phyloP scores from a whole-genome alignment of 2,888 invertebrate genomes.

The Melangyna quadrimaculata region DNA sequence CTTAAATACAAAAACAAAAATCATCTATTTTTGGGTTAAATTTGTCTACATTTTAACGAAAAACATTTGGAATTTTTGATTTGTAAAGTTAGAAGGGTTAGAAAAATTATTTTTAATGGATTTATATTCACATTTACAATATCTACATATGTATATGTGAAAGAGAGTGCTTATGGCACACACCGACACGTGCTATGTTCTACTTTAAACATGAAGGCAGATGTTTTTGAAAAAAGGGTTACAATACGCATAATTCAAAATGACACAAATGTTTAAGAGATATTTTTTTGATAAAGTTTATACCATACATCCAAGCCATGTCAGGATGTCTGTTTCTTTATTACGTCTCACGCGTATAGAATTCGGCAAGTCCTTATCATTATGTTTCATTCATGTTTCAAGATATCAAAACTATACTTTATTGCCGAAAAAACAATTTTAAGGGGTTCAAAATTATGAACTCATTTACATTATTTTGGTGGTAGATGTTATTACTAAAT shows the following conservation, averaged over 20 bases:
- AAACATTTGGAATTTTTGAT: slow-evolving; percentile 74
- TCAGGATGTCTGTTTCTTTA: slow-evolving; percentile 17
- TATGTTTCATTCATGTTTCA: slow-evolving; percentile 43
- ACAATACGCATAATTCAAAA: slow-evolving; percentile 14
- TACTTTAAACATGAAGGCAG: slow-evolving; percentile 60
- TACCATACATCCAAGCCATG: background rate
- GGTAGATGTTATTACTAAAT: slow-evolving; percentile 34
- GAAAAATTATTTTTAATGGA: slow-evolving; percentile 42
- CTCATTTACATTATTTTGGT: slow-evolving; percentile 45
- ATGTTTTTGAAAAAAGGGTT: slow-evolving; percentile 66
- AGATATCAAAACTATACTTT: background rate
- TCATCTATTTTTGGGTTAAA: slow-evolving; percentile 73
- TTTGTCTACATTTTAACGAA: slow-evolving; percentile 75
- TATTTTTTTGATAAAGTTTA: slow-evolving; percentile 14
- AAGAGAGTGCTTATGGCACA: slow-evolving; percentile 45
- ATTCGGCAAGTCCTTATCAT: slow-evolving; percentile 26
- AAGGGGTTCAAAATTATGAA: slow-evolving; percentile 10
- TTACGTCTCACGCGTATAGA: slow-evolving; percentile 32
- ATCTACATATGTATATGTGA: too few relatives aligned
- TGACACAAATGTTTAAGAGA: slow-evolving; percentile 28
- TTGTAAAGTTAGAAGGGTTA: slow-evolving; percentile 71
- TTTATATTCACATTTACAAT: background rate
- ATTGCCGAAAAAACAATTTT: background rate
- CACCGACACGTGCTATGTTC: slow-evolving; percentile 16
- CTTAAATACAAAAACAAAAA: slow-evolving; percentile 8